These are phyloP conservation scores for Thermophis baileyi DNA, from an alignment of 2,113 vertebrate species.

Conservation along the genomic window DNA sequence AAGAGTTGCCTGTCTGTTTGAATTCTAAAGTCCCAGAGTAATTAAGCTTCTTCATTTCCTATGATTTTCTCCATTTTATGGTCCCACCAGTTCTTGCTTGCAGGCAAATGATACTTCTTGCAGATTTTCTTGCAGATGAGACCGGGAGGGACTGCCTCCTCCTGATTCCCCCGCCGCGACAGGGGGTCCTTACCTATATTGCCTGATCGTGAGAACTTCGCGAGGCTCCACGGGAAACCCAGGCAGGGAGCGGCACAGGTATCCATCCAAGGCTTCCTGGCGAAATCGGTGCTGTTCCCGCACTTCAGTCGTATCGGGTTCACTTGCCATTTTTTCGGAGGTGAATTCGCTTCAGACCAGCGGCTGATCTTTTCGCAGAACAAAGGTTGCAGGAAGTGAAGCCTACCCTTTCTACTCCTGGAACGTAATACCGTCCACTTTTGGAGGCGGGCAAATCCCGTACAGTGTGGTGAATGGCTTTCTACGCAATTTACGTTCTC, in stretches of 20 bases:
- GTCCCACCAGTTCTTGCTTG: too few species aligned
- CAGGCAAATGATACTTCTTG: too few species aligned
- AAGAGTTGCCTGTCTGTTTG: too few species aligned
- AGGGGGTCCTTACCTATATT: constrained; percentile 74
- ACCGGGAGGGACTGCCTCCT: background rate
- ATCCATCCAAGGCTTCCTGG: constrained; percentile 66
- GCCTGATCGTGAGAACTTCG: constrained; percentile 65
- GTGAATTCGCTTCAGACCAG: background rate
- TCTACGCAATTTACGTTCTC: background rate
- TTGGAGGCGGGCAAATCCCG: background rate
- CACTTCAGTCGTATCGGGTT: constrained; percentile 62
- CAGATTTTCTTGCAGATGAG: background rate
- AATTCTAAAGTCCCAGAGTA: too few species aligned
- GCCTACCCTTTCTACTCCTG: too few species aligned
- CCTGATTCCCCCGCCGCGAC: background rate
- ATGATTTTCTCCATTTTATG: background rate
- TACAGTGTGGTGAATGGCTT: background rate
- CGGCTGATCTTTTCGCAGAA: too few species aligned
- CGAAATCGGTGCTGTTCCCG: constrained; percentile 77
- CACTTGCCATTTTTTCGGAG: constrained; percentile 21
- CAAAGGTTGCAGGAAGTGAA: background rate
- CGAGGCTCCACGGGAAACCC: constrained; percentile 56
- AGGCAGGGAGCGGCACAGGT: constrained; percentile 67
- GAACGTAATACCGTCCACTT: background rate
- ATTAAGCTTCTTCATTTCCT: too few species aligned